Conservation (phyloP, 1,140 invertebrate genomes). For the Steinernema feltiae region DNA sequence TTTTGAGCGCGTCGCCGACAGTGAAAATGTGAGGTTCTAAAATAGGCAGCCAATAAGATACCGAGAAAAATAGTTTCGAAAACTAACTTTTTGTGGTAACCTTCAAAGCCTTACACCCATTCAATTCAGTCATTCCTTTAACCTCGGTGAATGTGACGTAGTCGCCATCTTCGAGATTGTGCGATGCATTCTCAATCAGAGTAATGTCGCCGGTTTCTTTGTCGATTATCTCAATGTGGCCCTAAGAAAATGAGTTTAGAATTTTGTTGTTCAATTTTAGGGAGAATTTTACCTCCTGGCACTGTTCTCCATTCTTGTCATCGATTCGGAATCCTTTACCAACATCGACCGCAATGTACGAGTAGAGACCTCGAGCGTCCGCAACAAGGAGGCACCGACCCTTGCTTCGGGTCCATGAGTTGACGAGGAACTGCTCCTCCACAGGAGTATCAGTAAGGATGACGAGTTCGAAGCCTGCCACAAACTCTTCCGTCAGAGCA, state of each 20-base stretch:
- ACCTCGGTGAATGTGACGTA: constrained; percentile 87
- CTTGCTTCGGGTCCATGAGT: constrained; percentile 73
- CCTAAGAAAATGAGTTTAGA: too few relatives aligned
- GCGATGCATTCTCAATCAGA: constrained; percentile 61
- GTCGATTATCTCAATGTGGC: constrained; percentile 47
- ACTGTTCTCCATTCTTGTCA: constrained; percentile 62
- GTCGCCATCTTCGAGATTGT: constrained; percentile 77
- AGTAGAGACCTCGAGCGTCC: constrained; percentile 82
- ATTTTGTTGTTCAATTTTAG: too few relatives aligned
- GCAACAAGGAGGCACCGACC: constrained; percentile 71
- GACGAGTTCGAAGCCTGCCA: constrained; percentile 77
- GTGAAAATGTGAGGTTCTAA: constrained; percentile 80
- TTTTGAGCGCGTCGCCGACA: constrained; percentile 73
- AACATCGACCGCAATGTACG: constrained; percentile 61
- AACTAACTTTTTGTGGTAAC: constrained; percentile 69
- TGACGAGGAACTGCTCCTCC: constrained; percentile 73
- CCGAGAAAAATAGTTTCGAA: not conserved
- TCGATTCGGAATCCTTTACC: constrained; percentile 60
- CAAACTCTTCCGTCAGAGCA: constrained; percentile 70
- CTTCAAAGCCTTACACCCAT: constrained; percentile 77
- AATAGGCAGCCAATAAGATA: not conserved
- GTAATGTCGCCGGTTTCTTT: constrained; percentile 58
- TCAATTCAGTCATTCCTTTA: constrained; percentile 88
- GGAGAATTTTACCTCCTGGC: constrained; percentile 61
- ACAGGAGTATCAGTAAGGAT: constrained; percentile 75